These are phyloP conservation scores for Hylaeus volcanicus DNA, from an alignment of 1,140 invertebrate genomes.

Conservation along the genomic window DNA sequence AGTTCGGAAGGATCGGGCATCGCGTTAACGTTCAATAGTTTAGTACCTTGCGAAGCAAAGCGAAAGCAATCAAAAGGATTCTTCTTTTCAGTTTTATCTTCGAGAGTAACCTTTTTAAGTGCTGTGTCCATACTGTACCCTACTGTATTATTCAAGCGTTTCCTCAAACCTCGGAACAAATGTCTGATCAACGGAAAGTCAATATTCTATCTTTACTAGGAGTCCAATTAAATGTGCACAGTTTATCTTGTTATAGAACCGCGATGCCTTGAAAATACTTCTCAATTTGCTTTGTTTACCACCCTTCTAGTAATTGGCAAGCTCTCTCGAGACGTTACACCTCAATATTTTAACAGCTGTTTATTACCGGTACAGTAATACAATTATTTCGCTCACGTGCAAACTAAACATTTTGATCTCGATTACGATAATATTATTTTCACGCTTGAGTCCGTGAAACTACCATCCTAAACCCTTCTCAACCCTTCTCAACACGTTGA, in stretches of 20 bases:
- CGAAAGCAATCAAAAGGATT: constrained; percentile 29
- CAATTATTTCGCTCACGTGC: no score
- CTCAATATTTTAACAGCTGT: not conserved
- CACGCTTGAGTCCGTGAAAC: no score
- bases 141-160: not conserved
- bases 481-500: no score
- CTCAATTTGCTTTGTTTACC: not conserved
- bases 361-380: no score
- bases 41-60: not conserved
- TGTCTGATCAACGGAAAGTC: not conserved
- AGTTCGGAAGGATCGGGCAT: not conserved
- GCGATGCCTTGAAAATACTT: not conserved
- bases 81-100: constrained; percentile 7
- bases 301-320: no score
- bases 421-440: no score
- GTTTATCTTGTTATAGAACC: not conserved
- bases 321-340: no score
- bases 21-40: not conserved
- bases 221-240: not conserved
- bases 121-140: constrained; percentile 21
- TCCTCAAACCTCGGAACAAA: not conserved
- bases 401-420: no score
- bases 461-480: no score
- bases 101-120: constrained; percentile 1
- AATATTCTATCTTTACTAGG: not conserved